Conservation (phyloP, 2,888 invertebrate species). For the Platypus cylindrus region DNA sequence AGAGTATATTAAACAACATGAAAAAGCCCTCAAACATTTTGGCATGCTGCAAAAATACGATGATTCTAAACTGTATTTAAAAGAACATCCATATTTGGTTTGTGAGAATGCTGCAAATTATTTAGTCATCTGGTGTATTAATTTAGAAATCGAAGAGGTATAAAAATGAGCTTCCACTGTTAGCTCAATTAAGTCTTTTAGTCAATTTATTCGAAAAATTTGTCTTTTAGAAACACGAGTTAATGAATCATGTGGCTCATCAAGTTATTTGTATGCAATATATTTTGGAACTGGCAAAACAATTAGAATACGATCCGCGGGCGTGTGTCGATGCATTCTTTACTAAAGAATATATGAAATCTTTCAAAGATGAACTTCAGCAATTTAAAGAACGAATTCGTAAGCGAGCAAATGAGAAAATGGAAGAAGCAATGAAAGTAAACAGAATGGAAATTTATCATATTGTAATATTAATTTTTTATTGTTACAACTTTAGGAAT, state of each 20-base stretch:
- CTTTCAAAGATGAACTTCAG: constrained; percentile 84
- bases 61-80: constrained; percentile 78
- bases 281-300: constrained; percentile 89
- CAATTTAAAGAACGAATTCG: constrained; percentile 81
- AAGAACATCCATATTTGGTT: constrained; percentile 67
- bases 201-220: background rate
- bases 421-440: constrained; percentile 57
- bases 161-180: background rate
- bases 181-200: background rate
- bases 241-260: constrained; percentile 94
- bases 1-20: constrained; percentile 83
- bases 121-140: constrained; percentile 96
- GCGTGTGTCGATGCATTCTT: constrained; percentile 86
- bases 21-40: constrained; percentile 76
- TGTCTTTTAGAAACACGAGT: constrained; percentile 65
- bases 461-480: background rate
- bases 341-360: constrained; percentile 72
- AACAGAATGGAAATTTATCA: background rate
- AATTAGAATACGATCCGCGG: constrained; percentile 83
- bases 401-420: constrained; percentile 72
- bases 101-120: constrained; percentile 97
- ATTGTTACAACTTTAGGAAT: constrained; percentile 41
- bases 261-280: constrained; percentile 99
- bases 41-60: constrained; percentile 87
- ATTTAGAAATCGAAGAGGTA: constrained; percentile 91